These are phyloP conservation scores for Rugalucina vietnamica DNA, from an alignment of 2,888 invertebrate species.

Conservation along the genomic window DNA sequence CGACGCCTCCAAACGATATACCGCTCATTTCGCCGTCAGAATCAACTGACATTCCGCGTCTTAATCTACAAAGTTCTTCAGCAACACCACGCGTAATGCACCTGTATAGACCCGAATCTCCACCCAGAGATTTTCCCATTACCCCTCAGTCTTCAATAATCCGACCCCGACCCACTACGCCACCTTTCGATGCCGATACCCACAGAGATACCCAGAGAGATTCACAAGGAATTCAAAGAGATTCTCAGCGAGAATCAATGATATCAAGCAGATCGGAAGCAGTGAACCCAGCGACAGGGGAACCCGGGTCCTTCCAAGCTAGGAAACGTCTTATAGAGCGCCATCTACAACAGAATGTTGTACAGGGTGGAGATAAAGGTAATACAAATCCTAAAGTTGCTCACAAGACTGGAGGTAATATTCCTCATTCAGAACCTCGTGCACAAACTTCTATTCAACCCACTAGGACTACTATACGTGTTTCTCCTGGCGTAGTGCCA, in stretches of 20 bases:
- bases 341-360: slow-evolving; percentile 39
- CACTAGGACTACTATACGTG: slow-evolving; percentile 19
- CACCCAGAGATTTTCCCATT: slow-evolving; percentile 52
- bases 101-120: slow-evolving; percentile 36
- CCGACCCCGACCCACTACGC: slow-evolving; percentile 36
- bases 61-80: slow-evolving; percentile 44
- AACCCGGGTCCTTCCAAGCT: slow-evolving; percentile 55
- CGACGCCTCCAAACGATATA: slow-evolving; percentile 58
- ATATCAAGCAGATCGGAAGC: slow-evolving; percentile 30
- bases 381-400: background rate
- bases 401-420: background rate
- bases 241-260: background rate
- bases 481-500: slow-evolving; percentile 52
- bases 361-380: background rate
- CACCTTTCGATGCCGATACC: slow-evolving; percentile 24
- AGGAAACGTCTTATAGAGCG: slow-evolving; percentile 57
- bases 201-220: background rate
- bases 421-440: slow-evolving; percentile 3
- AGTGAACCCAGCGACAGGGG: slow-evolving; percentile 52
- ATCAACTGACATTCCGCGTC: slow-evolving; percentile 57
- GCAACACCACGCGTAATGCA: slow-evolving; percentile 35
- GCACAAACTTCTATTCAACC: background rate
- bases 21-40: slow-evolving; percentile 53
- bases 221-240: background rate
- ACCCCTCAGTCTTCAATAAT: slow-evolving; percentile 47